Conservation (phyloP, 1,140 invertebrate genomes). For the Neodiprion virginianus region DNA sequence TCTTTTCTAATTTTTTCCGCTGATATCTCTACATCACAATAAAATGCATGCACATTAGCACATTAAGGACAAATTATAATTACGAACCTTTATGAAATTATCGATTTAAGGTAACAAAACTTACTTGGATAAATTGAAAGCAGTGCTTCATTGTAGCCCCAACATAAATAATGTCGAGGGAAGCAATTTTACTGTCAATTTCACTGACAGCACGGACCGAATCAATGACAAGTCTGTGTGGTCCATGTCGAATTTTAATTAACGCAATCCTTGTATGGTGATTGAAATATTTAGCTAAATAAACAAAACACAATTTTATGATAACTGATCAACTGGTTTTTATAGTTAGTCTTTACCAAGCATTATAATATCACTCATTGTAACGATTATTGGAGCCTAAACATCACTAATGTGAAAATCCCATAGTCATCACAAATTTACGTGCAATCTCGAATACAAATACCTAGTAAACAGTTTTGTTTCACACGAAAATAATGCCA, state of each 20-base stretch:
- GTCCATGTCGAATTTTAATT: constrained; percentile 73
- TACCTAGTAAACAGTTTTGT: no score
- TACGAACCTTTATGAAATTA: not conserved
- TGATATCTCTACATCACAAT: constrained; percentile 65
- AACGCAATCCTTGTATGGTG: constrained; percentile 75
- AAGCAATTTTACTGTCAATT: constrained; percentile 67
- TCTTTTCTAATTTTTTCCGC: constrained; percentile 63
- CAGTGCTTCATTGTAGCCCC: constrained; percentile 82
- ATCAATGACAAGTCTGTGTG: constrained; percentile 73
- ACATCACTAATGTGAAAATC: not conserved
- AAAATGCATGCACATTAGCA: constrained; percentile 9
- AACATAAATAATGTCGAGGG: constrained; percentile 71
- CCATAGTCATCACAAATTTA: constrained; percentile 13
- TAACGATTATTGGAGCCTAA: constrained; percentile 5
- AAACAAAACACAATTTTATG: constrained; percentile 26
- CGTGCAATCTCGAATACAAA: no score
- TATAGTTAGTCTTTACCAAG: constrained; percentile 8
- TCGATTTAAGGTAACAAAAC: constrained; percentile 11
- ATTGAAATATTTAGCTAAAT: constrained; percentile 78
- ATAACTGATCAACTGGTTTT: not conserved
- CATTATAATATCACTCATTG: constrained; percentile 1
- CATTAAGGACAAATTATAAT: not conserved
- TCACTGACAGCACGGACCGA: constrained; percentile 71
- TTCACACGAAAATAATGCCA: no score
- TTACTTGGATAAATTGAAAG: constrained; percentile 72